Evolutionary conservation across 2,888 invertebrate genomes (phyloP).

Genomic region (Serripes groenlandicus): DNA sequence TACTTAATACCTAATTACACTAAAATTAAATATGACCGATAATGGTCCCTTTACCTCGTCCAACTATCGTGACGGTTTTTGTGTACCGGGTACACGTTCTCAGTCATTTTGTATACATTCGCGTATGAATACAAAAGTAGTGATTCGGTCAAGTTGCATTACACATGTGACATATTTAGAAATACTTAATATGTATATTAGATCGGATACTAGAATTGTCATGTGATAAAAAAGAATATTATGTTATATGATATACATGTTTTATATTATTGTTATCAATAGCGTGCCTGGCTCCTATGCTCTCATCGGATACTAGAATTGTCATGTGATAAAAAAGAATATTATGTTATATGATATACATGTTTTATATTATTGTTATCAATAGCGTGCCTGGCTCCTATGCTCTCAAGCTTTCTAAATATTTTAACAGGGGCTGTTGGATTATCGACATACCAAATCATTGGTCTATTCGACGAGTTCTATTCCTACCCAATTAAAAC

Average conservation of each 20-base stretch:
- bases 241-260: neutral
- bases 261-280: neutral
- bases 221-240: too few relatives aligned
- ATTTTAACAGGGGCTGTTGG: slow-evolving; percentile 36
- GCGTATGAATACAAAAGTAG: too few relatives aligned
- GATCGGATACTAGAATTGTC: too few relatives aligned
- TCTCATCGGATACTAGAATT: neutral
- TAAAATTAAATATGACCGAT: too few relatives aligned
- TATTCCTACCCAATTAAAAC: slow-evolving; percentile 64
- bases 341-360: neutral
- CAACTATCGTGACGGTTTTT: too few relatives aligned
- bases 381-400: neutral
- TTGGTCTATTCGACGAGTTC: slow-evolving; percentile 35
- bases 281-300: neutral
- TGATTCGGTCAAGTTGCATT: too few relatives aligned
- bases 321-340: neutral
- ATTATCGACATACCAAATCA: slow-evolving; percentile 49
- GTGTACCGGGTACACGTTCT: too few relatives aligned
- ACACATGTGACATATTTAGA: too few relatives aligned
- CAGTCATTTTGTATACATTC: too few relatives aligned
- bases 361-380: neutral
- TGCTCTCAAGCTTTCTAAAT: neutral
- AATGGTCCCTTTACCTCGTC: too few relatives aligned
- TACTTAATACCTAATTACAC: too few relatives aligned
- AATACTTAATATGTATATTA: too few relatives aligned